These are phyloP conservation scores for Hemibagrus wyckioides DNA, from an alignment of 2,113 vertebrate genomes.

Conservation along the genomic window DNA sequence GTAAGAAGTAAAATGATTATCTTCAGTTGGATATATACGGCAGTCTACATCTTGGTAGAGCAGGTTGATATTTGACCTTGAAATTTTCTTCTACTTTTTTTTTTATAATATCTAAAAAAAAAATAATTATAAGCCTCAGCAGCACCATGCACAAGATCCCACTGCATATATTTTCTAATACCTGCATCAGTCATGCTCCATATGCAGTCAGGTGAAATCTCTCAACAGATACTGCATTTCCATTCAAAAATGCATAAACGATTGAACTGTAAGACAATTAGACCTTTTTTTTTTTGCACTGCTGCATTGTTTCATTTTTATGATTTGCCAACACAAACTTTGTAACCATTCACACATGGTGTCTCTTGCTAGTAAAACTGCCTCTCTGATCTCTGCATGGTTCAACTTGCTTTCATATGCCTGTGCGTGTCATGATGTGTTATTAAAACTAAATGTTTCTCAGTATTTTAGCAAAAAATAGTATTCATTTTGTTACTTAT, in stretches of 20 bases:
- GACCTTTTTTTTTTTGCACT: neutral
- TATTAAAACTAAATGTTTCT: neutral
- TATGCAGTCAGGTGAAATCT: neutral
- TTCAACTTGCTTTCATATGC: neutral
- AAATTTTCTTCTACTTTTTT: neutral
- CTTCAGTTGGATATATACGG: neutral
- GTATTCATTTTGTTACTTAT: neutral
- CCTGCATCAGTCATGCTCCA: neutral
- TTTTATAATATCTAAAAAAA: neutral
- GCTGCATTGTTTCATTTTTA: neutral
- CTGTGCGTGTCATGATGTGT: neutral
- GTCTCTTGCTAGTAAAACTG: neutral
- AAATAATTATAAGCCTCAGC: neutral
- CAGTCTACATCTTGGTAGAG: neutral
- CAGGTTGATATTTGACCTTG: neutral
- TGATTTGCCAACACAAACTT: neutral
- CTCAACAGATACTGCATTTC: neutral
- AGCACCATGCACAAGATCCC: neutral
- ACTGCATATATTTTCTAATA: neutral
- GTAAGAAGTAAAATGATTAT: neutral
- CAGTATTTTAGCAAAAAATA: neutral
- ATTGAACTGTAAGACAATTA: neutral
- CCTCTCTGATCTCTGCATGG: neutral
- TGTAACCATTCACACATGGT: neutral
- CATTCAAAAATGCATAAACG: neutral